Evolutionary conservation across 2,113 vertebrate genomes (phyloP).

Genomic region (Corythaeola cristata): DNA sequence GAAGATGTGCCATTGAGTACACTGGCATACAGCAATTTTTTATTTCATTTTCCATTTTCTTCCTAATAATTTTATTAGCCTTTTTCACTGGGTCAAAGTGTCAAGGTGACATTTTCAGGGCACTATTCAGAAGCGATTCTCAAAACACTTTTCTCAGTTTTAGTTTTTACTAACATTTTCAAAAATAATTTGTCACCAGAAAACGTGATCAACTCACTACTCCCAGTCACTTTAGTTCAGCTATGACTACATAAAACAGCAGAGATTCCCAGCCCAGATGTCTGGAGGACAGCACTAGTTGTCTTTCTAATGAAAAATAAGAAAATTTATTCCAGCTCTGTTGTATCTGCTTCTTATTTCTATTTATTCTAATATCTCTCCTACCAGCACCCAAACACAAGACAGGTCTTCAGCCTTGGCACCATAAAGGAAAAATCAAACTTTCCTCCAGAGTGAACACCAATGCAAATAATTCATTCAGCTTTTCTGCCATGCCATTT

Average conservation of each 20-base stretch:
- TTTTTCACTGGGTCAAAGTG: background rate
- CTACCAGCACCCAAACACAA: background rate
- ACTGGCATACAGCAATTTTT: background rate
- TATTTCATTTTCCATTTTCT: background rate
- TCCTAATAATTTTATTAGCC: background rate
- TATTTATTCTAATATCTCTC: background rate
- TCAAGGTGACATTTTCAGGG: background rate
- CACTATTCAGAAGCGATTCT: background rate
- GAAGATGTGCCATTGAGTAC: background rate
- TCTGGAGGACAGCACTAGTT: background rate
- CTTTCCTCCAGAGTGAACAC: background rate
- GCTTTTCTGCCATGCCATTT: slow-evolving; percentile 4
- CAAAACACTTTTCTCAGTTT: background rate
- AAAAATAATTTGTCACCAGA: background rate
- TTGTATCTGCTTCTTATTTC: background rate
- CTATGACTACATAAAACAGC: background rate
- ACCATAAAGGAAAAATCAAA: background rate
- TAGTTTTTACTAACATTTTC: background rate
- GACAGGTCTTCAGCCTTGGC: background rate
- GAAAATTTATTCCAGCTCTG: background rate
- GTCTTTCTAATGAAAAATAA: background rate
- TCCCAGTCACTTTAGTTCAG: background rate
- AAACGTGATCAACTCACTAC: background rate
- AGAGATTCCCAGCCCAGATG: background rate
- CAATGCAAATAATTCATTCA: background rate